phyloP scores from a whole-genome alignment of 1,140 invertebrate species.

The Neodiprion lecontei region DNA sequence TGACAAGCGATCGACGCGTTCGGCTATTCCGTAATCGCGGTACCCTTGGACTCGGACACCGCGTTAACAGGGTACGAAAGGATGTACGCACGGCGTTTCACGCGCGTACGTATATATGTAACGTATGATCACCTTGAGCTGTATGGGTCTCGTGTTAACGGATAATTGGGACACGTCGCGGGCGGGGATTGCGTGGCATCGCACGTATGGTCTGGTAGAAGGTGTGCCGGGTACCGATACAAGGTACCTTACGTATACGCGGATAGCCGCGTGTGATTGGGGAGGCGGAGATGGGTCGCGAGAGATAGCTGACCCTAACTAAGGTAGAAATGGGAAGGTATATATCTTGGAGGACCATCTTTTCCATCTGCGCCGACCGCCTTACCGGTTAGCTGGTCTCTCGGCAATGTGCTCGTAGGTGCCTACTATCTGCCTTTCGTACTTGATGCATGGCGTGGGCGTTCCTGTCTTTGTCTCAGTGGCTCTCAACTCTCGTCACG shows the following conservation, averaged over 20 bases:
- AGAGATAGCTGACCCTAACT: slow-evolving; percentile 61
- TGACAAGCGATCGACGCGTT: no score
- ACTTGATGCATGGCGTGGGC: slow-evolving; percentile 62
- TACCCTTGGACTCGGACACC: no score
- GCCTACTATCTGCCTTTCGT: slow-evolving; percentile 51
- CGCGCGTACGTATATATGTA: no score
- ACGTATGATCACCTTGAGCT: background rate
- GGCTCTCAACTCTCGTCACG: slow-evolving; percentile 43
- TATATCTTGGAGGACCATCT: slow-evolving; percentile 60
- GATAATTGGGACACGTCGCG: slow-evolving; percentile 51
- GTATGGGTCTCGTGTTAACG: slow-evolving; percentile 47
- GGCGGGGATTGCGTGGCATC: background rate
- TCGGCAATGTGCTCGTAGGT: slow-evolving; percentile 20
- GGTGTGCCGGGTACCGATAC: slow-evolving; percentile 19
- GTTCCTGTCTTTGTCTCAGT: slow-evolving; percentile 53
- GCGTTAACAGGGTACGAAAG: no score
- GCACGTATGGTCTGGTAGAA: background rate
- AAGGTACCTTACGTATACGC: slow-evolving; percentile 50
- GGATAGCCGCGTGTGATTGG: slow-evolving; percentile 56
- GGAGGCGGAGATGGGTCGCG: slow-evolving; percentile 63
- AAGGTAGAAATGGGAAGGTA: slow-evolving; percentile 48
- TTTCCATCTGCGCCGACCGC: slow-evolving; percentile 53
- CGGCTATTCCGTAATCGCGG: no score
- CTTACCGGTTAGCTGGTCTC: slow-evolving; percentile 30
- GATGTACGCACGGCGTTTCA: no score